Evolutionary conservation across 2,113 vertebrate genomes (phyloP).

Genomic region (Amazona vittata): DNA sequence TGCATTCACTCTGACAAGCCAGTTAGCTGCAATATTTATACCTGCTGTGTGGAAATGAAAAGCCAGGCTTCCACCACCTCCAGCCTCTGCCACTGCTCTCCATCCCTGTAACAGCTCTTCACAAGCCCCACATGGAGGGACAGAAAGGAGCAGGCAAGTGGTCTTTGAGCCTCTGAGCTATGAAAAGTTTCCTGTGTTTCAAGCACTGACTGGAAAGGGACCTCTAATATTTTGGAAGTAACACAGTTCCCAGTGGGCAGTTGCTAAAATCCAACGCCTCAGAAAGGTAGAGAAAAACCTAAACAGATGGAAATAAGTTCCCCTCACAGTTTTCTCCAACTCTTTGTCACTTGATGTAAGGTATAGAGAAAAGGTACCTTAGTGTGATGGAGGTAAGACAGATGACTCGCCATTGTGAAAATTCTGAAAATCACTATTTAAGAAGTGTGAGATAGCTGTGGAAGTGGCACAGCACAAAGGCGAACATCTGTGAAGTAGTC

Average conservation of each 20-base stretch:
- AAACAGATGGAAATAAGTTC: not conserved
- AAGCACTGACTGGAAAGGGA: not conserved
- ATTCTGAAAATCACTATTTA: not conserved
- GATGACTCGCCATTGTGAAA: not conserved
- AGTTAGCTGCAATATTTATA: not conserved
- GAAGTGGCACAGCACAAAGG: not conserved
- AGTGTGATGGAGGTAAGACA: not conserved
- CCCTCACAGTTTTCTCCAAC: not conserved
- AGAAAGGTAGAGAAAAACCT: not conserved
- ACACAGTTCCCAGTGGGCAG: not conserved
- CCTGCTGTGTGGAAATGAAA: not conserved
- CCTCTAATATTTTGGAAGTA: not conserved
- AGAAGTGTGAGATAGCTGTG: not conserved
- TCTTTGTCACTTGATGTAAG: not conserved
- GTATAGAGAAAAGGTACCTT: not conserved
- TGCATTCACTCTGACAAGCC: fast-evolving
- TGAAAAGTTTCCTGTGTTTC: not conserved
- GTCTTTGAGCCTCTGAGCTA: not conserved
- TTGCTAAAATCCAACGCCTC: not conserved
- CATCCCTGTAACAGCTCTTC: not conserved
- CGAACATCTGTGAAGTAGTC: constrained; percentile 14
- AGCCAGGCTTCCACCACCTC: not conserved
- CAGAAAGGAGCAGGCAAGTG: not conserved
- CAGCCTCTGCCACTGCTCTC: not conserved
- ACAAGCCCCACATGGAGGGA: fast-evolving